Conservation (phyloP, 2,797 vertebrate genomes). For the Anguilla anguilla region DNA sequence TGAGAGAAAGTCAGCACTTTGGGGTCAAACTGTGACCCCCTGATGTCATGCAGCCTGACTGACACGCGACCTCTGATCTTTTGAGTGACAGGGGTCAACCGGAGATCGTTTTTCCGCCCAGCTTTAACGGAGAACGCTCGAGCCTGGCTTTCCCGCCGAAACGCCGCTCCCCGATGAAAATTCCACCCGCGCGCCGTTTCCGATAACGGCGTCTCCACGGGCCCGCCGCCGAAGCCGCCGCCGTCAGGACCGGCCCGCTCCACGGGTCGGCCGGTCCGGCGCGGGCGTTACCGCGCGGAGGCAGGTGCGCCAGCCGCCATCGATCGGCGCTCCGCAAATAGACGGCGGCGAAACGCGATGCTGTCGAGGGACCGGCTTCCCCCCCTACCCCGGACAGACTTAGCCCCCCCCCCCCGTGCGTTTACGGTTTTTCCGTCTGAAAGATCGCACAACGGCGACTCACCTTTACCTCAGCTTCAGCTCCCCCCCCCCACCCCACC, state of each 20-base stretch:
- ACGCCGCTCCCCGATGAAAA: neutral
- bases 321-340: constrained; percentile 25
- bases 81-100: neutral
- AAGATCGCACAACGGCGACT: neutral
- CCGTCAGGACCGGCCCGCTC: neutral
- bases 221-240: neutral
- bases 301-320: constrained; percentile 10
- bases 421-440: constrained; percentile 15
- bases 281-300: neutral
- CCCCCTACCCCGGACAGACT: neutral
- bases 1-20: neutral
- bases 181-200: neutral
- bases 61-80: neutral
- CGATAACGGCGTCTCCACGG: neutral
- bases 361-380: neutral
- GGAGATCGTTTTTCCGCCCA: neutral
- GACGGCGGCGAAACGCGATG: neutral
- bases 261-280: neutral
- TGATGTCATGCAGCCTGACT: neutral
- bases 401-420: neutral
- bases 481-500: neutral
- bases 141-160: neutral
- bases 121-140: neutral
- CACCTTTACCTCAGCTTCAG: neutral
- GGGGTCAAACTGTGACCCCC: neutral